phyloP scores from a whole-genome alignment of 2,888 invertebrate species.

The Magallana nippona region DNA sequence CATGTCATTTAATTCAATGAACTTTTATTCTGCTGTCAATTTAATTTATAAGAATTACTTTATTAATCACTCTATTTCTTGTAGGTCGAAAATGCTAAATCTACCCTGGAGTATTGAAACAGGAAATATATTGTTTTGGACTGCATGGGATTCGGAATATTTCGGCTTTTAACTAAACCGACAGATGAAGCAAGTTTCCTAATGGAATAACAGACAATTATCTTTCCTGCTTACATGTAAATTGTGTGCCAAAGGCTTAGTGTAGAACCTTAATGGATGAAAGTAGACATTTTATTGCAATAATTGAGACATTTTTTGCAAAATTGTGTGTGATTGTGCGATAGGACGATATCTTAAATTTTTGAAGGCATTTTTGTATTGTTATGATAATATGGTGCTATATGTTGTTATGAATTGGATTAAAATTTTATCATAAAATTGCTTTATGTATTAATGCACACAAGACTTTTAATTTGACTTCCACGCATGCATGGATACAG shows the following conservation, averaged over 20 bases:
- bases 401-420: constrained; percentile 12
- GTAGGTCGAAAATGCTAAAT: constrained; percentile 20
- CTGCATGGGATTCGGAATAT: not conserved
- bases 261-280: constrained; percentile 14
- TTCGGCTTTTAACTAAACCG: constrained; percentile 1
- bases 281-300: constrained; percentile 29
- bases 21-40: constrained; percentile 16
- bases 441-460: not conserved
- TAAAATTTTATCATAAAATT: not conserved
- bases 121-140: not conserved
- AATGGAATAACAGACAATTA: constrained; percentile 20
- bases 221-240: constrained; percentile 11
- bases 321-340: not conserved
- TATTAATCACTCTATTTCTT: not conserved
- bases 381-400: constrained; percentile 32
- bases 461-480: too few species aligned
- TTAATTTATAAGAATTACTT: not conserved
- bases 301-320: constrained; percentile 16
- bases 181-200: constrained; percentile 14
- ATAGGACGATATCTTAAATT: constrained; percentile 12
- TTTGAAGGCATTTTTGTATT: constrained; percentile 2
- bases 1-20: not conserved
- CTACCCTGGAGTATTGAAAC: not conserved
- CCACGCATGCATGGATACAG: not conserved
- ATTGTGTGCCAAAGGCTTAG: constrained; percentile 26